Conservation (phyloP, 2,113 vertebrate genomes). For the Oryzias melastigma region DNA sequence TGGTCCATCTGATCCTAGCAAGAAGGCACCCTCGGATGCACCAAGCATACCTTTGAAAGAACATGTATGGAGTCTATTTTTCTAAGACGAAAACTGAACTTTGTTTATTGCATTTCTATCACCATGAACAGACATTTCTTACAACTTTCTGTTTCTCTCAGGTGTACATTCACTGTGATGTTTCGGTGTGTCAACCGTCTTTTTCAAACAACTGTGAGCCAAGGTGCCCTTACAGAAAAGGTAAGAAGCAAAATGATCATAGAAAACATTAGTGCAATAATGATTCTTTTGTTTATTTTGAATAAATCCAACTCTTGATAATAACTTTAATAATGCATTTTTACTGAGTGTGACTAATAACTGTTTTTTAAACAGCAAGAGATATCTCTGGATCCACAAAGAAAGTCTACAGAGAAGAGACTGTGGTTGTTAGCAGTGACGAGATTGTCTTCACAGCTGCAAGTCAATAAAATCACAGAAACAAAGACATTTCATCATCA, state of each 20-base stretch:
- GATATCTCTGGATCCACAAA: constrained; percentile 12
- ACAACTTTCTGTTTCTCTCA: constrained; percentile 5
- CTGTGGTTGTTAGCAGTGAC: constrained; percentile 49
- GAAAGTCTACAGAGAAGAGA: neutral
- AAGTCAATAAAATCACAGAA: constrained; percentile 8
- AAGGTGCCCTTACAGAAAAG: constrained; percentile 47
- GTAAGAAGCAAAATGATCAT: constrained; percentile 37
- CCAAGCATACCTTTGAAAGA: constrained; percentile 24
- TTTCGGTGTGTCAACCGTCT: constrained; percentile 47
- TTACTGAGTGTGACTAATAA: constrained; percentile 8
- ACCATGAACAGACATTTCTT: neutral
- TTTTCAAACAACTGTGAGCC: constrained; percentile 44
- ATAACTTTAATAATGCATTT: neutral
- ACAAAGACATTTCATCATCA: neutral
- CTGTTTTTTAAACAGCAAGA: constrained; percentile 50
- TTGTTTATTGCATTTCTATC: neutral
- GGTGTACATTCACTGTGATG: constrained; percentile 59
- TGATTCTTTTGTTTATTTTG: neutral
- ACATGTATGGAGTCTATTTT: constrained; percentile 38
- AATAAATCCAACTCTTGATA: too few relatives aligned
- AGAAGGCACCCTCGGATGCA: constrained; percentile 2
- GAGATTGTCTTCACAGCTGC: constrained; percentile 13
- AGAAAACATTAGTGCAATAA: neutral
- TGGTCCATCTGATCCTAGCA: neutral
- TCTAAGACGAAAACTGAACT: rapidly evolving